Conservation (phyloP, 2,888 invertebrate genomes). For the Heteromyza rotundicornis region DNA sequence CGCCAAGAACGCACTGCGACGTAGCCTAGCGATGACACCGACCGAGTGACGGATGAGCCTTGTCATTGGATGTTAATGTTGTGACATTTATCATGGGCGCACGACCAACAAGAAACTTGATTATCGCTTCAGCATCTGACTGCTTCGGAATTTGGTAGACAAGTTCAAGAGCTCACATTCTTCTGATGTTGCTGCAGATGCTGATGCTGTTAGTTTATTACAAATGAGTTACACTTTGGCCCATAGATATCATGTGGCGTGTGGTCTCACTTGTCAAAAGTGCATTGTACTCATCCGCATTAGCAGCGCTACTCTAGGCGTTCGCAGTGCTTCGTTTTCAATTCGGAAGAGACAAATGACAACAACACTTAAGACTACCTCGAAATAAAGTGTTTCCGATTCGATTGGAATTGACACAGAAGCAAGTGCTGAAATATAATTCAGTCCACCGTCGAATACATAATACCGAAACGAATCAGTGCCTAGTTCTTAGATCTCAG, state of each 20-base stretch:
- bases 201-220: slow-evolving; percentile 35
- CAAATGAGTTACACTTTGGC: slow-evolving; percentile 46
- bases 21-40: slow-evolving; percentile 38
- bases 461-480: no score
- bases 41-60: slow-evolving; percentile 62
- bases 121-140: slow-evolving; percentile 39
- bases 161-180: slow-evolving; percentile 24
- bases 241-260: slow-evolving; percentile 42
- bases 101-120: slow-evolving; percentile 50
- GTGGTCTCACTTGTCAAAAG: slow-evolving; percentile 42
- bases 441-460: no score
- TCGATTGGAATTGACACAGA: no score
- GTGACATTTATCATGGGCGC: slow-evolving; percentile 61
- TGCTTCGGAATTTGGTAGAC: slow-evolving; percentile 41
- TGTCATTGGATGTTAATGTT: slow-evolving; percentile 63
- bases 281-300: slow-evolving; percentile 1
- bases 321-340: no score
- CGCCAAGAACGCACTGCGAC: background rate
- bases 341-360: no score
- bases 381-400: no score
- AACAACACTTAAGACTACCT: no score
- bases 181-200: slow-evolving; percentile 25
- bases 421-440: no score
- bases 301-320: background rate
- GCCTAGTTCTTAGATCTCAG: no score